Evolutionary conservation across 2,113 vertebrate genomes (phyloP), one percentile per base, ranked within the genome.

Genomic region (Paedocypris sp.): DNA sequence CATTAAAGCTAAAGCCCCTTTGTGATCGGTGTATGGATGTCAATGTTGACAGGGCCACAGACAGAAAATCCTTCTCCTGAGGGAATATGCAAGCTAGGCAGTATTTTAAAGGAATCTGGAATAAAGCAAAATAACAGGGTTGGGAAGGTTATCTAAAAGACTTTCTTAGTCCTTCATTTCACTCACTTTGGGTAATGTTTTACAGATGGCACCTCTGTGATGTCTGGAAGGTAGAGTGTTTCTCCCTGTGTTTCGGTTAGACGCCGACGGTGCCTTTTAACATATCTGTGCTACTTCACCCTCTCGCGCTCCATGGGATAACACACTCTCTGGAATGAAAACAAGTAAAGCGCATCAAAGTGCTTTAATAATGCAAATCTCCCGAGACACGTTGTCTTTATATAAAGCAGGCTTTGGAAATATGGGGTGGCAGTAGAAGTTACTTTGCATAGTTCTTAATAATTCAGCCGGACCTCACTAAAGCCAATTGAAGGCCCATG

Each of bases 341-440:
- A 83, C 77, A 82, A 74, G 78, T 73, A 79, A 82, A 83, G 77
- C 73, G 79, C 77, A 83, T 81, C 73, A 72, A 68, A 76, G 66
- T 59, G 62, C 70, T 83, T 86, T 77, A 83, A 83, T 82, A 84
- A 80, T 81, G 78, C 75, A 82, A 72, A 75, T 62, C 66, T 70
- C 65, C 41, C 46, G 49, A 73, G 69, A 70, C 75, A 80, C 68
- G 71, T 77, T 76, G 66, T 62, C 66, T 69, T n/a, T 65, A 57
- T 25, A 46, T 67, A 75, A 66, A 81, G 72, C 69, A 65, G 69
- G 73, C 66, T 73, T 66, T 69, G 48, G 69, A 74, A 77, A 79
- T 77, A 64, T 68, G 63, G 67, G 70, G 71, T 77, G 70, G 76
- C 75, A 78, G 26, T 53, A n/a, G 10, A 50, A 39, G 23, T 62